phyloP scores from a whole-genome alignment of 2,888 invertebrate species.

The Holacanthella duospinosa region DNA sequence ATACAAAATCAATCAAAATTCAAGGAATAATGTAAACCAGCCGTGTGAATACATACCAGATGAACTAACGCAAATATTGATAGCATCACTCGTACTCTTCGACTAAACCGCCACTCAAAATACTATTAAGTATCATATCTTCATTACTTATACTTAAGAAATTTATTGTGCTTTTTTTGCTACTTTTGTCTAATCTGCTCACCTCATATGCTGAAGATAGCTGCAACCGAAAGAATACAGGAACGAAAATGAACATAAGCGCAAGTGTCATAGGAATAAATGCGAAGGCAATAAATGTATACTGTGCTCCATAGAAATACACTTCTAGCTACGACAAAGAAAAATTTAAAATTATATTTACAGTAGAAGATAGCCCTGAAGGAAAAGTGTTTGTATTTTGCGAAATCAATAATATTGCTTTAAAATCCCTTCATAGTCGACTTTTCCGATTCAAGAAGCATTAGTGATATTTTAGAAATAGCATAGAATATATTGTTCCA shows the following conservation, averaged over 20 bases:
- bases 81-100: slow-evolving; percentile 39
- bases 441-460: no score
- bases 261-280: slow-evolving; percentile 48
- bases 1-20: no score
- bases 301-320: slow-evolving; percentile 78
- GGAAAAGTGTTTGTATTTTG: no score
- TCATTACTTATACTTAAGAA: slow-evolving; percentile 16
- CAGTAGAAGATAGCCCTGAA: no score
- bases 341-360: no score
- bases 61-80: slow-evolving; percentile 44
- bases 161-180: not conserved
- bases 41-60: no score
- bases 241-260: slow-evolving; percentile 61
- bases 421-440: no score
- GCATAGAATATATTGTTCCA: no score
- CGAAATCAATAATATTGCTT: no score
- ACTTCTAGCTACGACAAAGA: slow-evolving; percentile 47
- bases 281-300: slow-evolving; percentile 68
- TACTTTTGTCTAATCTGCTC: not conserved
- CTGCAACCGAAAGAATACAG: slow-evolving; percentile 72
- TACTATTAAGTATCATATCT: slow-evolving; percentile 9
- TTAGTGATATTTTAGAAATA: no score
- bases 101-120: no score
- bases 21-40: no score
- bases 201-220: slow-evolving; percentile 80